These are phyloP conservation scores for Neosilurus hyrtlii DNA, from an alignment of 2,797 vertebrate genomes.

Conservation along the genomic window DNA sequence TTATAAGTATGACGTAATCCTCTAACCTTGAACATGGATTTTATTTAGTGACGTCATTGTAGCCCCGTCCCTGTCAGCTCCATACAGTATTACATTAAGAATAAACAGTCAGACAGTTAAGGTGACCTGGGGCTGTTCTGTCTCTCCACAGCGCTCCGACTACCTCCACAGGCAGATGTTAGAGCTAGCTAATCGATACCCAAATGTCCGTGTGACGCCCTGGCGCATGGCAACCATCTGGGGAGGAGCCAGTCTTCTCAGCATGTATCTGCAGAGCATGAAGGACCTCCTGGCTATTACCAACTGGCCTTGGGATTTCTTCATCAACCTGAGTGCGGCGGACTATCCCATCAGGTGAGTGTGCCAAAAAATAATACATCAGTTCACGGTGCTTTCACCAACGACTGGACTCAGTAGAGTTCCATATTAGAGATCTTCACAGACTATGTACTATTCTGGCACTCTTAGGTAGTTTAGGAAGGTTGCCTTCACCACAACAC, in stretches of 20 bases:
- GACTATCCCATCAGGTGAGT: slow-evolving; percentile 97
- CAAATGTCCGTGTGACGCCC: slow-evolving; percentile 88
- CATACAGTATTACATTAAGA: too few species aligned
- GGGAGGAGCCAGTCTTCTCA: slow-evolving; percentile 94
- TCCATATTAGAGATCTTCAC: background rate
- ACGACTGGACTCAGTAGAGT: background rate
- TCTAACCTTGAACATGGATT: background rate
- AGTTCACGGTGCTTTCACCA: background rate
- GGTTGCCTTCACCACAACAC: slow-evolving; percentile 3
- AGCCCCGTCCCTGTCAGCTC: background rate
- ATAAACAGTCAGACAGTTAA: slow-evolving; percentile 14
- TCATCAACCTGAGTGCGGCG: slow-evolving; percentile 97
- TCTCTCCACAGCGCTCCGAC: slow-evolving; percentile 82
- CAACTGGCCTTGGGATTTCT: slow-evolving; percentile 98
- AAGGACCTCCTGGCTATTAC: slow-evolving; percentile 90
- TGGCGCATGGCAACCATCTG: slow-evolving; percentile 99
- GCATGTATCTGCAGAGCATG: slow-evolving; percentile 97
- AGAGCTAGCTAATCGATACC: slow-evolving; percentile 80
- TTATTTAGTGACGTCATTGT: background rate
- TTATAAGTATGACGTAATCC: background rate
- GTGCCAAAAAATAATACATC: background rate
- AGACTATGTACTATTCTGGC: background rate
- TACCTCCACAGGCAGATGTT: slow-evolving; percentile 91
- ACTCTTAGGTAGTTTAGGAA: background rate
- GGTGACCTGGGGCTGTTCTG: background rate